Conservation (phyloP, 2,797 vertebrate species). For the Octomys mimax region DNA sequence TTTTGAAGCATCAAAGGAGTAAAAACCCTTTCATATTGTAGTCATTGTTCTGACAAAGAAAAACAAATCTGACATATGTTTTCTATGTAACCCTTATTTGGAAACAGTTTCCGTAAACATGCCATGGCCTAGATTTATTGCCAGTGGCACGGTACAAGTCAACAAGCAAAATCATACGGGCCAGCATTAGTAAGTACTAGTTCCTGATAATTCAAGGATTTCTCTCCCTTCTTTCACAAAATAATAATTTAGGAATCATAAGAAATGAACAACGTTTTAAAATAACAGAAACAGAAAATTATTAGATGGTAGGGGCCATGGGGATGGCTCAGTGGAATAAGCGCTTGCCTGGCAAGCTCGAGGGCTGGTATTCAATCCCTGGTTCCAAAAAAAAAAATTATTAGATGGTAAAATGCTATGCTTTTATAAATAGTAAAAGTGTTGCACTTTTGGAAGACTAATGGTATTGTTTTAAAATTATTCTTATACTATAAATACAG, state of each 20-base stretch:
- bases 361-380: too few species aligned
- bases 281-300: slow-evolving; percentile 13
- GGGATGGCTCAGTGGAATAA: too few species aligned
- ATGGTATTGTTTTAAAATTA: background rate
- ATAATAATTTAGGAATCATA: background rate
- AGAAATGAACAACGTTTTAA: slow-evolving; percentile 47
- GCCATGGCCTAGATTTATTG: slow-evolving; percentile 14
- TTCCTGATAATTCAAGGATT: slow-evolving; percentile 1
- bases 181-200: background rate
- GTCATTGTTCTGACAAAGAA: slow-evolving; percentile 53
- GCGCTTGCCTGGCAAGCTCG: too few species aligned
- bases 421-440: background rate
- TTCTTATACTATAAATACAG: background rate
- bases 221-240: background rate
- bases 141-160: background rate
- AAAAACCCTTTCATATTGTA: slow-evolving; percentile 2
- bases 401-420: background rate
- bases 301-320: background rate
- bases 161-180: slow-evolving; percentile 47
- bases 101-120: slow-evolving; percentile 29
- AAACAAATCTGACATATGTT: slow-evolving; percentile 48
- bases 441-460: background rate
- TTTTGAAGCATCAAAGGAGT: slow-evolving; percentile 34
- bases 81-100: slow-evolving; percentile 56
- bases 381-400: too few species aligned